Percentiles rank a stretch among this genome's conserved stretches.
These are phyloP conservation scores for Ceryle rudis DNA, from an alignment of 2,797 vertebrate species.

Conservation along the genomic window DNA sequence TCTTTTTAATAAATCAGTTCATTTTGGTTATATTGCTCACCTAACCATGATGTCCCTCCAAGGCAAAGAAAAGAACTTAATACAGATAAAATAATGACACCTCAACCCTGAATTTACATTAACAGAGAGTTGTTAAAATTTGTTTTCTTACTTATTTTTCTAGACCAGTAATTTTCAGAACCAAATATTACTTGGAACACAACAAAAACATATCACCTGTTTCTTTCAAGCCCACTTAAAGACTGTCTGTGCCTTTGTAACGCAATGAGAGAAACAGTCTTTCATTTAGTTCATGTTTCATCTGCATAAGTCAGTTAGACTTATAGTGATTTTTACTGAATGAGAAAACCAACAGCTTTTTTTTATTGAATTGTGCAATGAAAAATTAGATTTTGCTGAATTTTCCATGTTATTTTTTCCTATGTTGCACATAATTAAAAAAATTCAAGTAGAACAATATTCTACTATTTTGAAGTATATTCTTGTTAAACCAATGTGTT, in stretches of 20 bases:
- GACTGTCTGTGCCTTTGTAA: background rate
- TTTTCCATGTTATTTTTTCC: background rate
- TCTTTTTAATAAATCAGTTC: constrained; percentile 2
- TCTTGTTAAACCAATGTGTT: background rate
- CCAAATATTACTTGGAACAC: background rate
- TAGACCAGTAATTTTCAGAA: background rate
- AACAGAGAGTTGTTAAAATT: background rate
- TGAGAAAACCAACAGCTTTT: background rate
- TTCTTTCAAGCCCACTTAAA: background rate
- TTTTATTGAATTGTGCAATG: background rate
- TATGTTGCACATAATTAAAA: background rate
- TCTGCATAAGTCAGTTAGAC: background rate
- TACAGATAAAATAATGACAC: background rate
- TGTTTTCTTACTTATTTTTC: background rate
- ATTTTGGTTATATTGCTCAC: background rate
- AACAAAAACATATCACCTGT: background rate
- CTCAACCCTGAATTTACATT: background rate
- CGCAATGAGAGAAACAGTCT: background rate
- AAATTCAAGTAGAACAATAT: background rate
- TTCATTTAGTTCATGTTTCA: background rate
- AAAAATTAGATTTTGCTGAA: background rate
- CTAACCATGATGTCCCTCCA: background rate
- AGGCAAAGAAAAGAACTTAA: background rate
- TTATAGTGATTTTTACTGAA: background rate
- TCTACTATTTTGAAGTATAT: background rate